Evolutionary conservation across 2,797 vertebrate species (phyloP), one percentile per base, ranked within the genome.

Genomic region (Pseudochromis fuscus): DNA sequence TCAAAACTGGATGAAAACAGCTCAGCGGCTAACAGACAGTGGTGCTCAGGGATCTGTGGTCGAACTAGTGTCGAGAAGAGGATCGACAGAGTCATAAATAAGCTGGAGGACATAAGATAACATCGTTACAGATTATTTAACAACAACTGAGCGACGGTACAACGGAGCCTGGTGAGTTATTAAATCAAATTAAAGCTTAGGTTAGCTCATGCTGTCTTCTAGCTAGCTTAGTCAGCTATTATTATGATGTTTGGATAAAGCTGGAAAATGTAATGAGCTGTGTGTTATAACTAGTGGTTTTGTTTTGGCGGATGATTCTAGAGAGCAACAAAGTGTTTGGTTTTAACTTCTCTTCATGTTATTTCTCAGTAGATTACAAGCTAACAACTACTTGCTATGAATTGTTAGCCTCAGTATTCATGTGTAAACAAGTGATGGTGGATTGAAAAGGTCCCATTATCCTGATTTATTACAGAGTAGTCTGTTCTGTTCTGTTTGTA

Each of bases 131-230:
- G 59, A 6, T 4, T 7, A 5, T 21, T 25, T 0, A 1, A 24
- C 44, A 42, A 30, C 18, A 44, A 24, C 59, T 46, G 5, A 24
- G 12, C 5, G 58, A 45, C 4, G n/a, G 59, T 7, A 23, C 63
- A 38, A 50, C 45, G 8, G 3, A 18, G 56, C 38, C 48, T 28
- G 88, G 90, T 89, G 64, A 87, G 89, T 89, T 23, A 37, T n/a
- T n/a, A 68, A 37, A 27, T 18, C 0, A 12, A 62, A 50, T 16
- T 7, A 35, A n/a, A 23, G 24, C 5, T 21, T 2, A 28, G 12
- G 12, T 51, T 56, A 75, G 69, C 64, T 66, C 38, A 53, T 18
- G 27, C 7, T 19, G 63, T 64, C 18, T 30, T 18, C 3, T 13
- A 13, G 67, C 33, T 69, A 75, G 30, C 78, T 35, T 27, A 35